These are phyloP conservation scores for Epinephelus cyanopodus DNA, from an alignment of 2,113 vertebrate genomes.

Conservation along the genomic window DNA sequence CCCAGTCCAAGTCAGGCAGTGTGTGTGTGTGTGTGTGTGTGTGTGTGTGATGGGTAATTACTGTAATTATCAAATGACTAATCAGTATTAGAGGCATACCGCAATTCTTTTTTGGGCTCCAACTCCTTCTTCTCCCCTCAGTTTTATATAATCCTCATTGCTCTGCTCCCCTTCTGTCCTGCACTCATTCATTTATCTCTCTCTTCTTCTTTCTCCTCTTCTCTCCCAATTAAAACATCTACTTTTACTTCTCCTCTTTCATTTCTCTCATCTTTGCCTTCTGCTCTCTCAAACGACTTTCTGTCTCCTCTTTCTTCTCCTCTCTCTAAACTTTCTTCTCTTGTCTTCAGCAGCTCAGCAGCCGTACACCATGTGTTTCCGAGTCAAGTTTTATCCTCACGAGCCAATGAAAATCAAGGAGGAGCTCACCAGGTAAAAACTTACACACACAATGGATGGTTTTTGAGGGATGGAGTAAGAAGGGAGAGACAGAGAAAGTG, in stretches of 20 bases:
- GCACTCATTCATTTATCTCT: constrained; percentile 4
- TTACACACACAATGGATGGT: background rate
- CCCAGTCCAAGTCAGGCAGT: background rate
- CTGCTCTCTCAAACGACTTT: background rate
- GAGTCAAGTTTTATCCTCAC: constrained; percentile 99
- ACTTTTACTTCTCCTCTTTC: background rate
- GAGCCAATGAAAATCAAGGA: constrained; percentile 99
- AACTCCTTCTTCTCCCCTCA: constrained; percentile 20
- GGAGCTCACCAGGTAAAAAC: constrained; percentile 95
- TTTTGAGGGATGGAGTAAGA: background rate
- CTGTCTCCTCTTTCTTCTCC: background rate
- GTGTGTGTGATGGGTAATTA: constrained; percentile 48
- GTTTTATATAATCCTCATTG: constrained; percentile 30
- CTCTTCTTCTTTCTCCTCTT: background rate
- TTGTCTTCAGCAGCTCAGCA: constrained; percentile 89
- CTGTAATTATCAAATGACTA: constrained; percentile 67
- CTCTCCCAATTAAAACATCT: background rate
- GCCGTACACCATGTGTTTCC: constrained; percentile 99
- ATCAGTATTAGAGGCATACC: constrained; percentile 49
- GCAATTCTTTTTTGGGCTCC: constrained; percentile 57
- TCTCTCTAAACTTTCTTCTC: constrained; percentile 22
- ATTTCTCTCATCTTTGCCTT: background rate
- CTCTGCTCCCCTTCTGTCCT: constrained; percentile 19
- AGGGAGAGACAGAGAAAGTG: background rate
- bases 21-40: constrained; percentile 15